Percentiles rank a stretch among this genome's conserved stretches.
These are phyloP conservation scores for Acleris emargana DNA, from an alignment of 2,888 invertebrate genomes.

Conservation along the genomic window DNA sequence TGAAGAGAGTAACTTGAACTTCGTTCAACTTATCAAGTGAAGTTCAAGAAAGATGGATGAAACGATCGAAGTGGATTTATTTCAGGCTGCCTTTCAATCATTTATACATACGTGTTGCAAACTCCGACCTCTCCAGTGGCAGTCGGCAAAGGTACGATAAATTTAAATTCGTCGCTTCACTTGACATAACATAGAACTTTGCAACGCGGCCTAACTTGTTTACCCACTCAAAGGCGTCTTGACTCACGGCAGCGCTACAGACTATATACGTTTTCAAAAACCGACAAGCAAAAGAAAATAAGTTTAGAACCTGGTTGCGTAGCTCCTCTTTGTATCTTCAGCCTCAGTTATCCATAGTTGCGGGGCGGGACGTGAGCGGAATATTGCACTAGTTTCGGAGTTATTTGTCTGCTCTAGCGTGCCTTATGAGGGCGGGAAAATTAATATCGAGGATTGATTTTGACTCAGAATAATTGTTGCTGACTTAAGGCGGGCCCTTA, in stretches of 20 bases:
- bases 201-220: constrained; percentile 45
- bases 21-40: constrained; percentile 1
- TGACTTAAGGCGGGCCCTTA: constrained; percentile 27
- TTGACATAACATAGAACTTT: constrained; percentile 45
- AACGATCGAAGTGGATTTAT: constrained; percentile 8
- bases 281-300: constrained; percentile 40
- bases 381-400: constrained; percentile 51
- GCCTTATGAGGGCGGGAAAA: constrained; percentile 49
- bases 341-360: constrained; percentile 46
- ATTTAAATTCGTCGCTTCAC: constrained; percentile 48
- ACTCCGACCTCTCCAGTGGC: constrained; percentile 14
- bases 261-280: constrained; percentile 38
- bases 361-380: constrained; percentile 49
- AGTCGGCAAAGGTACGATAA: constrained; percentile 36
- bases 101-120: constrained; percentile 3
- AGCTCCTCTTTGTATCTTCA: constrained; percentile 43
- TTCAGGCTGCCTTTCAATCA: constrained; percentile 7
- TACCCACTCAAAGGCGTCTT: constrained; percentile 46
- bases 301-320: constrained; percentile 32
- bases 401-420: constrained; percentile 48
- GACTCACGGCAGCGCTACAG: constrained; percentile 31
- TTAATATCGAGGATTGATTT: constrained; percentile 50
- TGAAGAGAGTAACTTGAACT: neutral
- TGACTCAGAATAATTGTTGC: constrained; percentile 36
- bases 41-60: constrained; percentile 1